Evolutionary conservation across 2,113 vertebrate genomes (phyloP), one percentile per base, ranked within the genome.

Genomic region (Nanorana parkeri): DNA sequence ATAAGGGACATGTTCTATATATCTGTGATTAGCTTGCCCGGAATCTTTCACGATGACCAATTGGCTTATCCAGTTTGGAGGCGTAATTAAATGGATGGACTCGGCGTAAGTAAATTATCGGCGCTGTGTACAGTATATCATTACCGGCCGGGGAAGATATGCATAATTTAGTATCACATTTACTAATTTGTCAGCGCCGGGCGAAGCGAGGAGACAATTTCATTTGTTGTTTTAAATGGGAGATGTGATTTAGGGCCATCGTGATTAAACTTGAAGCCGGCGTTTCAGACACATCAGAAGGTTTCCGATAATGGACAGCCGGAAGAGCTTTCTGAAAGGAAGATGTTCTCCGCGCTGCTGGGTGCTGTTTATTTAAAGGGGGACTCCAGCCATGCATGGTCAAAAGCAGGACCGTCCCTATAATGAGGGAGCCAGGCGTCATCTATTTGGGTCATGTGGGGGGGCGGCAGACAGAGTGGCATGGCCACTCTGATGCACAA

Each of bases 1-100:
- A 94, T 94, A 92, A 92, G 92, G 90, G 92, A 93, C 92, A 92
- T 92, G 93, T 94, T 94, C 92, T 93, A 92, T 95, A 92, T 94
- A 94, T 94, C 94, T 94, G 92, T 94, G 94, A 94, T 95, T 94
- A 94, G 92, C 93, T 92, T 91, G 92, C 92, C 92, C 93, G 89
- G 92, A 93, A 95, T 93, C 88, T 91, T 93, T 93, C 92, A 91
- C 91, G 92, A 93, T 95, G 94, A 94, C 94, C 94, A 94, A 94
- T 93, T 94, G 93, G 91, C 92, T 92, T 89, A 91, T 90, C 90
- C 90, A 93, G 91, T 94, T 94, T 93, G 94, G 94, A 92, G 90
- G 93, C 90, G 89, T 94, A 94, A 95, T 95, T 94, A 95, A 95
- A 93, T 93, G 93, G 94, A 95, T 94, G 91, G 93, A 94, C 92